These are phyloP conservation scores for Phymastichus coffea DNA, from an alignment of 1,140 invertebrate genomes.

Conservation along the genomic window DNA sequence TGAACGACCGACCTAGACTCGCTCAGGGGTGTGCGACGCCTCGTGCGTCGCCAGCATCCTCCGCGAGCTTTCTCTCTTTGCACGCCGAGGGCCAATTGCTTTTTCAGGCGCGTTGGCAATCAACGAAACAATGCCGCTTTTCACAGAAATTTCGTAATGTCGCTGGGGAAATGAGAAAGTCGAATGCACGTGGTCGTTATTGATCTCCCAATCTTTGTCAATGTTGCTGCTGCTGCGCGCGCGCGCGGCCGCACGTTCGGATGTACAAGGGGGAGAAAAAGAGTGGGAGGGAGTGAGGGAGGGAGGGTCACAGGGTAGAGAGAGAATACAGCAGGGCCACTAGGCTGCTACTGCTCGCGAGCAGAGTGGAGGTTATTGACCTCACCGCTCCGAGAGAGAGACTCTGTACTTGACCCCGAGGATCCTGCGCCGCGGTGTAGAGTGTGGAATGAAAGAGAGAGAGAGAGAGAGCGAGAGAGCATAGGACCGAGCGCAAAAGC, in stretches of 20 bases:
- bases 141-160: no score
- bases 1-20: slow-evolving; percentile 60
- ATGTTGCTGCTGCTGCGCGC: no score
- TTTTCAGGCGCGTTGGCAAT: neutral
- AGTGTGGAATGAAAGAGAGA: no score
- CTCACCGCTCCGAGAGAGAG: no score
- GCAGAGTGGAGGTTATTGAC: no score
- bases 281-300: neutral
- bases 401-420: slow-evolving; percentile 48
- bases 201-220: no score
- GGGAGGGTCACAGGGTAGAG: slow-evolving; percentile 4
- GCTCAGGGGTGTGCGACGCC: slow-evolving; percentile 54
- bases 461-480: no score
- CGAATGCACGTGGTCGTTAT: slow-evolving; percentile 56
- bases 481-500: no score
- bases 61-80: neutral
- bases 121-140: no score
- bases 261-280: slow-evolving; percentile 11
- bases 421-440: slow-evolving; percentile 13
- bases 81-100: neutral
- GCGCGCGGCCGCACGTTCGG: slow-evolving; percentile 24
- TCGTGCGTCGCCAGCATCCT: slow-evolving; percentile 21
- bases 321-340: no score
- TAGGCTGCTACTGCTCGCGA: no score
- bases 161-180: no score